Base-by-base conservation (phyloP, 2,797 vertebrate genomes). In the Semaprochilodus insignis region DNA sequence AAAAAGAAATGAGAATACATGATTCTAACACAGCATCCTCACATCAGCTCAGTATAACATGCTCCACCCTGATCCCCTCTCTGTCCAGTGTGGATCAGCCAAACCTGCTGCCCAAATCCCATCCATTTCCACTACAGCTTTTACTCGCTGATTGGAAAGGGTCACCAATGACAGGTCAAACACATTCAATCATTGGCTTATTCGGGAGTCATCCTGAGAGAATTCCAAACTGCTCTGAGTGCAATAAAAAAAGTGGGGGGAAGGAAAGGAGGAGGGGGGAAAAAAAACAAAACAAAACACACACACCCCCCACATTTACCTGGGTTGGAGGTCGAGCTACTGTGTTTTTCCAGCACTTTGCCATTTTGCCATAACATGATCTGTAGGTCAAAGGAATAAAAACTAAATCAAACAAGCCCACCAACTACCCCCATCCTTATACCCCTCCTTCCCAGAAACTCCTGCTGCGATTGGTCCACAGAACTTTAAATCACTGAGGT, bases 211-310 rank as follows among this genome's bases (percentile, higher is more conserved):
- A 89, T 93, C 93, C 92, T 94, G 93, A 95, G 94, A 92, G 90
- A 94, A 96, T 96, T 95, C 96, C 95, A 96, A 96, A 96, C 94
- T 93, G 90, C 94, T 95, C 94, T 94, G 95, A 96, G 95, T 92
- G 91, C 88, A 86, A 87, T 74, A 55, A 65, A 40, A n/a, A 19
- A 36, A 66, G n/a, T n/a, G 17, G 6, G 40, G 21, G 40, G 40
- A 63, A 66, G 36, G 13, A 75, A 34, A 66, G 23, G n/a, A 79
- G 16, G 1, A 14, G 16, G 14, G 1, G 66, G 8, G 1, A 60
- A 60, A 10, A n/a, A n/a, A 60, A 3, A 21, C 19, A 70, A 66
- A 44, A 27, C 66, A 27, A 72, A 15, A 19, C 6, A 10, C 70
- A 40, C 57, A 14, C 15, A 23, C 72, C 2, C 77, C 31, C 59